Evolutionary conservation across 2,113 vertebrate species (phyloP).

Genomic region (Cisticola juncidis): DNA sequence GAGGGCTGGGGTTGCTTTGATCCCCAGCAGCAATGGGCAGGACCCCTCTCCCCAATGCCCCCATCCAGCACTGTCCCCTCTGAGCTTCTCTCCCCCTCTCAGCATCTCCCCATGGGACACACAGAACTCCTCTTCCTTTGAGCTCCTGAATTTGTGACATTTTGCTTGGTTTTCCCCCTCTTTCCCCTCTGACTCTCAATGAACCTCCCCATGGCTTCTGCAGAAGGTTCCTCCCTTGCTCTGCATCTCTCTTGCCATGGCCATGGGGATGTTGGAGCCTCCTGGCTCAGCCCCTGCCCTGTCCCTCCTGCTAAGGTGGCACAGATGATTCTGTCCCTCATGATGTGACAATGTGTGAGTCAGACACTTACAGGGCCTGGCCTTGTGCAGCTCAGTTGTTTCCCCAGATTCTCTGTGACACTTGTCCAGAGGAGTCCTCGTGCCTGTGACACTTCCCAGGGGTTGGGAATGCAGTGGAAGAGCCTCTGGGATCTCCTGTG

Average conservation of each 20-base stretch:
- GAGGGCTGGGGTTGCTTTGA: neutral
- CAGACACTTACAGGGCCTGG: neutral
- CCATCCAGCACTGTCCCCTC: accelerated
- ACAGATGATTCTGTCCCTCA: neutral
- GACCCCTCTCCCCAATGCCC: neutral
- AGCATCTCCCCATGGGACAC: neutral
- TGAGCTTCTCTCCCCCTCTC: accelerated
- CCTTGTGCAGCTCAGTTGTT: neutral
- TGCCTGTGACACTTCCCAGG: neutral
- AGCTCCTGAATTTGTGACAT: neutral
- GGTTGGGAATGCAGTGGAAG: neutral
- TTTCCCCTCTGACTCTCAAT: neutral
- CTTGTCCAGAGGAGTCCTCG: neutral
- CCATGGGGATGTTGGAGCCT: accelerated
- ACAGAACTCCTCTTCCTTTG: neutral
- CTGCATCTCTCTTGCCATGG: neutral
- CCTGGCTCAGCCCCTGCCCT: neutral
- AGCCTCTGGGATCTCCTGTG: neutral
- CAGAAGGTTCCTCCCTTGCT: neutral
- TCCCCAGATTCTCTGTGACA: neutral
- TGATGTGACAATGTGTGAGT: accelerated
- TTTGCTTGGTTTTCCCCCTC: neutral
- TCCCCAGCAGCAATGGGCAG: neutral
- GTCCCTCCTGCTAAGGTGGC: neutral
- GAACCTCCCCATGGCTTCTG: neutral